These are phyloP conservation scores for Nasonia oneida DNA, from an alignment of 2,888 invertebrate genomes.

Conservation along the genomic window DNA sequence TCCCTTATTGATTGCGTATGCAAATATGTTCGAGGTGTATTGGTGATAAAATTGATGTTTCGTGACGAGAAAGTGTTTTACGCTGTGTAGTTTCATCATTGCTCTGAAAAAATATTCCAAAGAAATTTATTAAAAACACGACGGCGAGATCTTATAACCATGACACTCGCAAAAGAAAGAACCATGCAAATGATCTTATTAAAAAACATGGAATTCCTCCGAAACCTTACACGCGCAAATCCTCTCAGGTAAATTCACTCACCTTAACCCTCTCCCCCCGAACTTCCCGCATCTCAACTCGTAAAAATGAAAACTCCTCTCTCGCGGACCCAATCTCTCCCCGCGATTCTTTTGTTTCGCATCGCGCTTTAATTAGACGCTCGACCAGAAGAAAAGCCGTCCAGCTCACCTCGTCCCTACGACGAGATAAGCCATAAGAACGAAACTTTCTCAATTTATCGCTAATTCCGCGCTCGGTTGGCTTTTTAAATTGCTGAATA, in stretches of 20 bases:
- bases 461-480: slow-evolving; percentile 62
- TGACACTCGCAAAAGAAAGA: neutral
- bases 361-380: slow-evolving; percentile 51
- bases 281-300: neutral
- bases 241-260: slow-evolving; percentile 28
- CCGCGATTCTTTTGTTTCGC: slow-evolving; percentile 39
- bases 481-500: slow-evolving; percentile 61
- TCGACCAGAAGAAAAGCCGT: neutral
- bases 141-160: neutral
- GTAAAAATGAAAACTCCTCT: slow-evolving; percentile 36
- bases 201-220: slow-evolving; percentile 37
- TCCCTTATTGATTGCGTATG: slow-evolving; percentile 39
- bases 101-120: too few relatives aligned
- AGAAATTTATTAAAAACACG: too few relatives aligned
- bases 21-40: neutral
- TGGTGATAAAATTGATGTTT: slow-evolving; percentile 3
- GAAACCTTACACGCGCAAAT: neutral
- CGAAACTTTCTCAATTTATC: slow-evolving; percentile 65
- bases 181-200: slow-evolving; percentile 39
- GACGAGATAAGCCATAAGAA: slow-evolving; percentile 32
- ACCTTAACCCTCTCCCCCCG: neutral
- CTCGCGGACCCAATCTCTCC: neutral
- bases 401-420: neutral
- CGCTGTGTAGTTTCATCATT: neutral
- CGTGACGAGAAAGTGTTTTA: neutral